phyloP scores from a whole-genome alignment of 1,140 invertebrate genomes.

The Watersipora subatra region DNA sequence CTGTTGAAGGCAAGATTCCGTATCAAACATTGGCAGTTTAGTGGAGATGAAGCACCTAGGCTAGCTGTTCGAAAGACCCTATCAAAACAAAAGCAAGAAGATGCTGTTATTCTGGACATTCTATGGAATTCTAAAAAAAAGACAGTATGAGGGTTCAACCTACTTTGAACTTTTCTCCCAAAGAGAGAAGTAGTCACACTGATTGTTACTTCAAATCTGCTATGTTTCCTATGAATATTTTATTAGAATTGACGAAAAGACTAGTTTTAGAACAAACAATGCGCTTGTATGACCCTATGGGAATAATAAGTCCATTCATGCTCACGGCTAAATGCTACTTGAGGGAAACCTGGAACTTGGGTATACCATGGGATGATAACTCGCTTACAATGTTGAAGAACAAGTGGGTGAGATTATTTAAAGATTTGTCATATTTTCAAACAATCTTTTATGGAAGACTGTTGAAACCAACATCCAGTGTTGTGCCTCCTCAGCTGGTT shows the following conservation, averaged over 20 bases:
- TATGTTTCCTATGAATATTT: background rate
- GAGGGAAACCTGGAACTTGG: conserved; percentile 9
- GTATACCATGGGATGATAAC: conserved; percentile 11
- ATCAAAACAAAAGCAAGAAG: background rate
- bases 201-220: background rate
- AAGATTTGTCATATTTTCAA: conserved; percentile 2
- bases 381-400: background rate
- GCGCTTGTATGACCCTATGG: conserved; percentile 16
- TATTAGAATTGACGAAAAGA: background rate
- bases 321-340: conserved; percentile 4
- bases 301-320: conserved; percentile 7
- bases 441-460: background rate
- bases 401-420: conserved; percentile 11
- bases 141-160: background rate
- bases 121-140: background rate
- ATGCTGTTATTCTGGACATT: background rate
- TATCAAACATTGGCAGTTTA: conserved; percentile 4
- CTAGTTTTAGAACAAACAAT: conserved; percentile 3
- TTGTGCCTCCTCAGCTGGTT: background rate
- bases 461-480: background rate
- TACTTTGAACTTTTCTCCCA: background rate
- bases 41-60: background rate
- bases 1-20: background rate
- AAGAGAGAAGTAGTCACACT: background rate
- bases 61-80: background rate